Base-by-base conservation (phyloP, 2,113 vertebrate genomes). In the Panthera tigris region DNA sequence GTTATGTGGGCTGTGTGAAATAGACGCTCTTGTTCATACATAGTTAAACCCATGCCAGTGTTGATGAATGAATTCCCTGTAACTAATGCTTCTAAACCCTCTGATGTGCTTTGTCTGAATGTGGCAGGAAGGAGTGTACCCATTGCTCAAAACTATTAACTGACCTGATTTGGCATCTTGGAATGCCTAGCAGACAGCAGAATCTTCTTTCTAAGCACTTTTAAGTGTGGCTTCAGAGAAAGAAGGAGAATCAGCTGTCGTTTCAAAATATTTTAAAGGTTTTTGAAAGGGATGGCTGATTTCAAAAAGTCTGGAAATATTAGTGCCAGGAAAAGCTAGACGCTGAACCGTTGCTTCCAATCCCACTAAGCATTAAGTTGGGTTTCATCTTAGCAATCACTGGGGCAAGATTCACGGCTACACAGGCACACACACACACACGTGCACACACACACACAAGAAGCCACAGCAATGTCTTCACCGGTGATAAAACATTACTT, bases 261-360 rank as follows among this genome's bases (percentile, higher is more conserved):
- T 48, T 50, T 93, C 27, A 41, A 85, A 86, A 65, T 73, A 71
- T 45, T 33, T 92, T 80, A 83, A 80, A 92, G 45, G 45, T 69
- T 55, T 84, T 69, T 63, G 65, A 92, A 61, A 89, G 69, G 19
- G 29, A 80, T 6, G 27, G 27, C 5, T 57, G 7, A 66, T 68
- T 89, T 94, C 23, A 18, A 55, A 95, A 84, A 71, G 33, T 27
- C 41, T 81, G 31, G 18, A 50, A 66, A 50, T 41, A 73, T 74
- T 41, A 78, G 63, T 57, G 21, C 8, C 27, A 36, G 50, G 61
- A 23, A 74, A 89, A 79, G n/a, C 33, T 85, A 61, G 18, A 36
- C 74, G 23, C 7, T 12, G 27, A 73, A 12, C 50, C 13, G 4
- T 84, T 80, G 66, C 29, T 55, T 52, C 19, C 48, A 41, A 16